phyloP scores from a whole-genome alignment of 2,797 vertebrate species.

The Lagodon rhomboides region DNA sequence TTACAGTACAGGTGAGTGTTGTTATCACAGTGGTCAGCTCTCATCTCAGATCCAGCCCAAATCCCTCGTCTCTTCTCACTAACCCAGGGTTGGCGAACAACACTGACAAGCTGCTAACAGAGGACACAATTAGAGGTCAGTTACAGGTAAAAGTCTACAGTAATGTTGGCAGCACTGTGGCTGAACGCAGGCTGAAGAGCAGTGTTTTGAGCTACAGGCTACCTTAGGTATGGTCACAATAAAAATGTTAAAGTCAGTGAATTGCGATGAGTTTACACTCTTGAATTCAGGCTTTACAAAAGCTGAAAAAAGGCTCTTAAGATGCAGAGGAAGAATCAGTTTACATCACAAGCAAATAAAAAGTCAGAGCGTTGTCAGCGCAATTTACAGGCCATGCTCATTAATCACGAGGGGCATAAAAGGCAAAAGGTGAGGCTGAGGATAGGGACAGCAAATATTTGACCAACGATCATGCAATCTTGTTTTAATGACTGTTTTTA shows the following conservation, averaged over 20 bases:
- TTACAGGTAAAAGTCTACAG: not conserved
- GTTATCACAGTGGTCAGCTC: slow-evolving; percentile 44
- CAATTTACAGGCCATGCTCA: not conserved
- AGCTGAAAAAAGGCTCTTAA: not conserved
- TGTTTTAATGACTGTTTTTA: too few relatives aligned
- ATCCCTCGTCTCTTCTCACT: slow-evolving; percentile 35
- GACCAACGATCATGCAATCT: too few relatives aligned
- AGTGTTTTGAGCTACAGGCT: not conserved
- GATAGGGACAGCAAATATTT: too few relatives aligned
- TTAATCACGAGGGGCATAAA: too few relatives aligned
- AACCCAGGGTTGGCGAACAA: slow-evolving; percentile 17
- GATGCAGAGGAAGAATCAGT: not conserved
- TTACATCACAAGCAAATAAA: not conserved
- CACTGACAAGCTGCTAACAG: not conserved
- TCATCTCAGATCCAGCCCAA: slow-evolving; percentile 43
- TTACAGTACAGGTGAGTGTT: slow-evolving; percentile 40
- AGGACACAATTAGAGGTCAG: slow-evolving; percentile 35
- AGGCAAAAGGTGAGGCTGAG: not conserved
- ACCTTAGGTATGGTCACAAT: not conserved
- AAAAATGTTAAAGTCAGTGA: not conserved
- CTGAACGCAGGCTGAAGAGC: not conserved
- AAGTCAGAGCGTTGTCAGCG: too few relatives aligned
- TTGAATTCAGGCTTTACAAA: not conserved
- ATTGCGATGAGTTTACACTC: not conserved
- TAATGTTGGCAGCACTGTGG: not conserved